Evolutionary conservation across 2,888 invertebrate genomes (phyloP).

Genomic region (Nomada lathburiana): DNA sequence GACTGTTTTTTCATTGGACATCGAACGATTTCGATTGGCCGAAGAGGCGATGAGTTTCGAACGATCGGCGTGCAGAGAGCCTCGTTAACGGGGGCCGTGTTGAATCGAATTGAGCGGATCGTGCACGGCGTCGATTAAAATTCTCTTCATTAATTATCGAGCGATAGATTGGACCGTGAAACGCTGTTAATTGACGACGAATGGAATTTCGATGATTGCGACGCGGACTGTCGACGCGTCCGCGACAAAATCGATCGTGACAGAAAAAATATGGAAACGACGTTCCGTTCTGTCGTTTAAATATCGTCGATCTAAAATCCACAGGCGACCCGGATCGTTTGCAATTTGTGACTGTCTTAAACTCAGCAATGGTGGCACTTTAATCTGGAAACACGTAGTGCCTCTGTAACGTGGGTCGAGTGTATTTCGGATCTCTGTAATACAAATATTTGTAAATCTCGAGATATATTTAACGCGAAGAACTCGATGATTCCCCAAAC

Average conservation of each 20-base stretch:
- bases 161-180: slow-evolving; percentile 47
- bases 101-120: slow-evolving; percentile 37
- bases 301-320: slow-evolving; percentile 11
- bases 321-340: neutral
- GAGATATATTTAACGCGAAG: neutral
- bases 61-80: neutral
- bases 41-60: neutral
- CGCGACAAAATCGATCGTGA: slow-evolving; percentile 2
- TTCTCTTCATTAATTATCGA: slow-evolving; percentile 57
- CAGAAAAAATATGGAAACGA: slow-evolving; percentile 11
- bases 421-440: neutral
- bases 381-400: neutral
- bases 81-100: slow-evolving; percentile 47
- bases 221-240: neutral
- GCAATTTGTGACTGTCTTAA: neutral
- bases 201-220: slow-evolving; percentile 46
- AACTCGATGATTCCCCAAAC: neutral
- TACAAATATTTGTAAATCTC: neutral
- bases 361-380: neutral
- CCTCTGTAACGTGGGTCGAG: too few relatives aligned
- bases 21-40: slow-evolving; percentile 14
- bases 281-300: neutral
- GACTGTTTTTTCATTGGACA: slow-evolving; percentile 23
- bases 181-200: slow-evolving; percentile 50
- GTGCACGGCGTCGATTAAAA: slow-evolving; percentile 50